A percentile compares a stretch with the other conserved stretches of the same genome.
phyloP scores from a whole-genome alignment of 64 coral and sea anemone species.

The Stylophora pistillata region DNA sequence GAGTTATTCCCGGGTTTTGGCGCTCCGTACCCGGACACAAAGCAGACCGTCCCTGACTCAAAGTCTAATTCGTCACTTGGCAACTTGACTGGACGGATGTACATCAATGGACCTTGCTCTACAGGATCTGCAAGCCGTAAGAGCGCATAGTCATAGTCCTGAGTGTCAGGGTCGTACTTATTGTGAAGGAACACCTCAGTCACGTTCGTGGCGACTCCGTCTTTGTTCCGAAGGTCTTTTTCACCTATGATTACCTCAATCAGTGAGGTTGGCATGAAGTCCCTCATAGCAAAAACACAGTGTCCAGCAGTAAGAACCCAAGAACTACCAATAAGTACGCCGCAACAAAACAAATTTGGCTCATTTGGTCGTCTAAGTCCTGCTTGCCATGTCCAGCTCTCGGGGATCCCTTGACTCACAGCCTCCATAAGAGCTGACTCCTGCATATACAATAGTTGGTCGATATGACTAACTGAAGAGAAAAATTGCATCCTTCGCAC shows the following conservation, averaged over 20 bases:
- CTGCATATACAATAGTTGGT: not conserved
- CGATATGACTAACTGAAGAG: not conserved
- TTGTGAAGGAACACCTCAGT: conserved; percentile 37
- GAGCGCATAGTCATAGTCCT: conserved; percentile 25
- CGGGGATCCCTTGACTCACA: not conserved
- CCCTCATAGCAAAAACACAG: conserved; percentile 51
- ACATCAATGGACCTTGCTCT: not conserved
- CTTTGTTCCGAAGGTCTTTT: conserved; percentile 25
- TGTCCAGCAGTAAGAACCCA: conserved; percentile 55
- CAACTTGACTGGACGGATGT: conserved; percentile 2
- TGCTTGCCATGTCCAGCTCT: conserved; percentile 52
- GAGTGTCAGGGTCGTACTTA: conserved; percentile 19
- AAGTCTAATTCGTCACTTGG: conserved; percentile 9
- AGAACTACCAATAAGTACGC: conserved; percentile 31
- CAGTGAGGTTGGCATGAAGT: not conserved
- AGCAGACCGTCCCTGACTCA: conserved; percentile 12
- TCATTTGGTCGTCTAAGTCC: conserved; percentile 39
- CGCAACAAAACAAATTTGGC: conserved; percentile 48
- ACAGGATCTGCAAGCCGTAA: not conserved
- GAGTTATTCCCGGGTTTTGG: not conserved
- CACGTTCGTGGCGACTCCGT: conserved; percentile 18
- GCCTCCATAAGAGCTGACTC: not conserved
- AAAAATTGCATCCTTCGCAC: not conserved
- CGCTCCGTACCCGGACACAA: not conserved
- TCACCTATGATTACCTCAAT: conserved; percentile 48